Base-by-base conservation (phyloP, 2,113 vertebrate species). In the Bujurquina vittata region DNA sequence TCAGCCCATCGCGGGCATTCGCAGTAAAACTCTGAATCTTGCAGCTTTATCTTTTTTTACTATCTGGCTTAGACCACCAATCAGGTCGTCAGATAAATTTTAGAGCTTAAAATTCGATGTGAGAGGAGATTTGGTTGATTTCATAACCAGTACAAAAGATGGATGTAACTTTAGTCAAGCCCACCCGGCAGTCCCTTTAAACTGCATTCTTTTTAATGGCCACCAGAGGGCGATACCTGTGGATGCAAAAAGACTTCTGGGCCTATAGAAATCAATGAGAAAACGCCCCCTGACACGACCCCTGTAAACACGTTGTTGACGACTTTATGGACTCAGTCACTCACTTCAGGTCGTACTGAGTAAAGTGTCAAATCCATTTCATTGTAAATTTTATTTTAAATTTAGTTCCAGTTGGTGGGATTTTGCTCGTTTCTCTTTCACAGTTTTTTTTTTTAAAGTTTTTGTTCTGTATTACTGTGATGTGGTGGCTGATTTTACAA, bases 271-370 rank as follows among this genome's bases (percentile, higher is more conserved):
- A 23, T 69, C 23, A 29, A 29, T 49, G 65, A 49, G 65, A 0
- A 69, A 69, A 49, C 17, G 23, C 11, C 65, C 40, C 11, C 49
- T 5, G 40, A 18, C 0, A 0, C 49, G 11, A 69, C 65, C 65
- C 49, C 65, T 69, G 23, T 49, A 29, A 69, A 49, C 0, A 0
- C 15, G 49, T 49, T 23, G 6, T n/a, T 29, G 40, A 49, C 29
- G 22, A 69, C 15, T 69, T 2, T 49, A 49, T 69, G 43, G 3
- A 5, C 9, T 69, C 63, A 69, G 40, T 69, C 0, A 11, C 22
- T 67, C 22, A 49, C 23, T 29, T 49, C 5, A 69, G 26, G 65
- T 49, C 65, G 7, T 49, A 20, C 17, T 49, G 29, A 0, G 49
- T 69, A 69, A 49, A 49, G 9, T 1, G 29, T 5, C 26, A 69